Evolutionary conservation across 1,140 invertebrate genomes (phyloP).

Genomic region (Coenobita brevimanus): DNA sequence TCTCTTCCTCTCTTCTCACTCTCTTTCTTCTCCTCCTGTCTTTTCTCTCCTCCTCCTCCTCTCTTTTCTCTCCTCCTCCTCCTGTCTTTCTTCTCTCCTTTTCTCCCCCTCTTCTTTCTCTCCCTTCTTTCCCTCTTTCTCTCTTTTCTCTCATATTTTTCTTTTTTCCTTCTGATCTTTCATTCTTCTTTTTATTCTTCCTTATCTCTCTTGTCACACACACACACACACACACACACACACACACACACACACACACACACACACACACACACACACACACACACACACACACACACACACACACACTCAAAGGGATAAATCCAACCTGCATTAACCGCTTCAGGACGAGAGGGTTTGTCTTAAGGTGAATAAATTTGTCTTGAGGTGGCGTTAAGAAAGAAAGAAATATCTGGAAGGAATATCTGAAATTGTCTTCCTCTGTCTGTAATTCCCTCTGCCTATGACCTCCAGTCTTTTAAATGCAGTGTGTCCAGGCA

Average conservation of each 20-base stretch:
- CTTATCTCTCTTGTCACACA: not conserved
- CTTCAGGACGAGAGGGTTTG: too few relatives aligned
- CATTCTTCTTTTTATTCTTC: not conserved
- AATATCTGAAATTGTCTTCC: too few relatives aligned
- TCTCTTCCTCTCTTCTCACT: not conserved
- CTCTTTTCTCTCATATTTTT: not conserved
- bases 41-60: not conserved
- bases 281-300: conserved; percentile 23
- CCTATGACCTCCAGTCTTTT: too few relatives aligned
- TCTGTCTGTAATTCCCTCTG: too few relatives aligned
- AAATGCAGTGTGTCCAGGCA: too few relatives aligned
- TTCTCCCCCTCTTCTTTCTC: not conserved
- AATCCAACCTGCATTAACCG: too few relatives aligned
- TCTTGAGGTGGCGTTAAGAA: too few relatives aligned
- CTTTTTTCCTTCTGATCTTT: not conserved
- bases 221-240: not conserved
- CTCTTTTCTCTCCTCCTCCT: not conserved
- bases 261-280: not conserved
- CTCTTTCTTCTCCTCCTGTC: not conserved
- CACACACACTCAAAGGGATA: not conserved
- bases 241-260: not conserved
- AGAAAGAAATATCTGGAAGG: too few relatives aligned
- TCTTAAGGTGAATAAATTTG: too few relatives aligned
- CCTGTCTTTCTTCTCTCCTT: not conserved
- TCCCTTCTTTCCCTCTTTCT: not conserved